Conservation (phyloP, 2,888 invertebrate species). For the Drosophila koepferae region DNA sequence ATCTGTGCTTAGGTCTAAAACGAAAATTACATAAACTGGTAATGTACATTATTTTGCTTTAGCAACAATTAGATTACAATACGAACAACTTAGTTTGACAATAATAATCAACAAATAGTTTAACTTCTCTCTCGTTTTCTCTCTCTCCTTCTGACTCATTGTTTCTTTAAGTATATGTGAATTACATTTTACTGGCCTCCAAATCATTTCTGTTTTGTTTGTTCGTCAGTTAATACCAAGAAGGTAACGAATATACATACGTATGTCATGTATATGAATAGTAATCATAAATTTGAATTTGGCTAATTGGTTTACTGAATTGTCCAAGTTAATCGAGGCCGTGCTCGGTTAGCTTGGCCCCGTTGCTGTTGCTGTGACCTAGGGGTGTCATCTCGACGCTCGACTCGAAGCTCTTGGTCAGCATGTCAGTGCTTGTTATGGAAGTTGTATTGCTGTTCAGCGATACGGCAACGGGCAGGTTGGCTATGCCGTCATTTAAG, state of each 20-base stretch:
- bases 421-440: conserved; percentile 81
- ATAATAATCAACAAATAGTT: conserved; percentile 50
- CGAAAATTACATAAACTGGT: conserved; percentile 50
- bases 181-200: conserved; percentile 35
- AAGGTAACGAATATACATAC: conserved; percentile 60
- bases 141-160: neutral
- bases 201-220: conserved; percentile 27
- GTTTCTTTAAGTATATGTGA: conserved; percentile 46
- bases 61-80: conserved; percentile 62
- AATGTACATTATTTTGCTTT: conserved; percentile 50
- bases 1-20: conserved; percentile 51
- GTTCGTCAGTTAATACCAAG: conserved; percentile 53
- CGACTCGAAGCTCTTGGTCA: conserved; percentile 83
- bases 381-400: conserved; percentile 77
- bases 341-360: conserved; percentile 65
- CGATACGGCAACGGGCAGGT: conserved; percentile 43
- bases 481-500: conserved; percentile 76
- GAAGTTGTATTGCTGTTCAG: conserved; percentile 76
- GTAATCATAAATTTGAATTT: conserved; percentile 61
- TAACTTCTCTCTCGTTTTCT: neutral
- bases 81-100: conserved; percentile 59
- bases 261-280: conserved; percentile 19
- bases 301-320: conserved; percentile 61
- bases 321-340: conserved; percentile 52
- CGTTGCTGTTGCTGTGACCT: conserved; percentile 69